These are phyloP conservation scores for Alviniconcha marisindica DNA, from an alignment of 1,140 invertebrate species.

Conservation along the genomic window DNA sequence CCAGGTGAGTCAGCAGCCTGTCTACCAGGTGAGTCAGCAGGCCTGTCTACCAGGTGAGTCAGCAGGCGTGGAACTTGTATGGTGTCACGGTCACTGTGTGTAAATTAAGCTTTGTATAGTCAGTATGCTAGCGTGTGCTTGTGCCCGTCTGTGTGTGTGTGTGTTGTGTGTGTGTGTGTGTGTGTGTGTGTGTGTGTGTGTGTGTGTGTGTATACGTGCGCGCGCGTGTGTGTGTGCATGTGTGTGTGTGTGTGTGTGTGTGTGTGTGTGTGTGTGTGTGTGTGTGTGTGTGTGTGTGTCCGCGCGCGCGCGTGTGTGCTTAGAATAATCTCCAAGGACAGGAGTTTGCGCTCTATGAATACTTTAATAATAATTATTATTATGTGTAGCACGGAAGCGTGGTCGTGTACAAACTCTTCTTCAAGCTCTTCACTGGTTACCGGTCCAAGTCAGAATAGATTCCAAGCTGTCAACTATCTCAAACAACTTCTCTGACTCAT, in stretches of 20 bases:
- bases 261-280: neutral
- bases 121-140: no score
- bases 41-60: neutral
- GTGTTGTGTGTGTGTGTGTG: conserved; percentile 25
- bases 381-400: no score
- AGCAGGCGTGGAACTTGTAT: neutral
- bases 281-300: conserved; percentile 7
- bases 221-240: neutral
- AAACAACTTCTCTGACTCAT: no score
- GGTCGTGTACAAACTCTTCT: no score
- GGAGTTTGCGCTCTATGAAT: neutral
- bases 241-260: no score
- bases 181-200: conserved; percentile 13
- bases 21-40: neutral
- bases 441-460: no score
- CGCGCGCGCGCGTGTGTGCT: neutral
- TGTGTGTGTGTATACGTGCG: neutral
- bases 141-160: neutral
- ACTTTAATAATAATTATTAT: no score
- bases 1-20: neutral
- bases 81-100: no score
- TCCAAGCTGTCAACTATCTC: no score
- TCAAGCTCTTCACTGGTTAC: no score
- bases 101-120: no score
- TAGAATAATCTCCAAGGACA: neutral